These are phyloP conservation scores for Cryptophagus acutangulus DNA, from an alignment of 2,888 invertebrate genomes.

Conservation along the genomic window DNA sequence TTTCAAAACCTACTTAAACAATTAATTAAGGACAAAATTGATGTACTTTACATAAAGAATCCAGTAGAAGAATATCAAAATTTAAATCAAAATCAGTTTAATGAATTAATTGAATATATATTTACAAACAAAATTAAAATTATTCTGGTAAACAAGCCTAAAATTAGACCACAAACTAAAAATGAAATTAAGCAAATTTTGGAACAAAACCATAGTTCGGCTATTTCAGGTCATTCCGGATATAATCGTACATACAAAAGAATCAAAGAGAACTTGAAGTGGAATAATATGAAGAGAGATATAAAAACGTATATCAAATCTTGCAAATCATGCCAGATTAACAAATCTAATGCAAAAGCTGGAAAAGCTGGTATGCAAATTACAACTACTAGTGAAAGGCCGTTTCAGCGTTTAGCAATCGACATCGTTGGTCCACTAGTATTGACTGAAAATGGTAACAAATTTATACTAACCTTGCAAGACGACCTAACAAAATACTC, in stretches of 20 bases:
- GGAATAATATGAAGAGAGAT: conserved; percentile 21
- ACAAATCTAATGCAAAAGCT: conserved; percentile 24
- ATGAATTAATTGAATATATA: too few species aligned
- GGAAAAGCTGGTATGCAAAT: conserved; percentile 35
- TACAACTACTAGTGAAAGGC: conserved; percentile 31
- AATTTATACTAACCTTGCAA: conserved; percentile 30
- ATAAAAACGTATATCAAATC: conserved; percentile 19
- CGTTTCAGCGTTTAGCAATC: conserved; percentile 33
- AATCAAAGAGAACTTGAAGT: conserved; percentile 24
- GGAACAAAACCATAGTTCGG: conserved; percentile 6
- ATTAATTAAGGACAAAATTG: too few species aligned
- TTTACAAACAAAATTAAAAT: too few species aligned
- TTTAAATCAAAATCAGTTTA: too few species aligned
- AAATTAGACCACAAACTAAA: background rate
- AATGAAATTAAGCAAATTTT: conserved; percentile 9
- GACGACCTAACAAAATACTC: conserved; percentile 23
- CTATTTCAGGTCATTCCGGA: conserved; percentile 11
- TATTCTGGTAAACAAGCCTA: too few species aligned
- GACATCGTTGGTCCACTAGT: conserved; percentile 36
- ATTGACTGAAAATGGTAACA: conserved; percentile 26
- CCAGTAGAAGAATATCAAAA: too few species aligned
- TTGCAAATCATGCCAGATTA: conserved; percentile 27
- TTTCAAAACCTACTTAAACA: too few species aligned
- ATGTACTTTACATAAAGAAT: too few species aligned
- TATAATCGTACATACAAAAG: conserved; percentile 15